Percentiles rank a stretch among this genome's conserved stretches.
These are phyloP conservation scores for Eubucco bourcierii DNA, from an alignment of 2,113 vertebrate genomes.

Conservation along the genomic window DNA sequence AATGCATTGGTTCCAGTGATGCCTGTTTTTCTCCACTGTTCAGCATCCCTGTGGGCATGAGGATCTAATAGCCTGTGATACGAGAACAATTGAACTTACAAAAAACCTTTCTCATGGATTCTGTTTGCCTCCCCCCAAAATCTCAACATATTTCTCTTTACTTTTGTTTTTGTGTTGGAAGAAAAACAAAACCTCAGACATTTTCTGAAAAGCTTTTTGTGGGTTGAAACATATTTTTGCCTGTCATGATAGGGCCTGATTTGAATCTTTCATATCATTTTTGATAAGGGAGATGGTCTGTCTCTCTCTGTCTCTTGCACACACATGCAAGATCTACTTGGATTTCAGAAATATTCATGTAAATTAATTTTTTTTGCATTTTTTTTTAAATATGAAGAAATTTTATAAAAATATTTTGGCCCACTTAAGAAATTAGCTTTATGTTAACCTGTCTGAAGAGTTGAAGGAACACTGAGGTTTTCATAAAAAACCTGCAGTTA, in stretches of 20 bases:
- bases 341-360: not conserved
- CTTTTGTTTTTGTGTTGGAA: constrained; percentile 41
- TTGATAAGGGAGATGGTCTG: constrained; percentile 29
- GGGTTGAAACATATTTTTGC: constrained; percentile 28
- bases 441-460: not conserved
- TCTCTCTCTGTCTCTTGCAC: not conserved
- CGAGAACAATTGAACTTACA: not conserved
- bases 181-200: constrained; percentile 47
- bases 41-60: not conserved
- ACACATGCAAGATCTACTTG: not conserved
- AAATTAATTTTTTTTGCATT: not conserved
- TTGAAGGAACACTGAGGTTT: not conserved
- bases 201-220: constrained; percentile 40
- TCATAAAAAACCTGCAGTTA: not conserved
- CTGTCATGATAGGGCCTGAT: constrained; percentile 23
- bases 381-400: not conserved
- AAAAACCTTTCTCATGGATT: not conserved
- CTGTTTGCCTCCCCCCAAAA: not conserved
- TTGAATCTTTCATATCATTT: constrained; percentile 41
- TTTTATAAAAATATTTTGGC: not conserved
- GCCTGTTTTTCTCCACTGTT: not conserved
- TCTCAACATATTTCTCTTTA: constrained; percentile 16
- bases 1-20: not conserved
- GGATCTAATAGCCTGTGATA: not conserved
- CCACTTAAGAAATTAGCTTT: not conserved